These are phyloP conservation scores for Orestias chungarensis DNA, from an alignment of 2,797 vertebrate species.

Conservation along the genomic window DNA sequence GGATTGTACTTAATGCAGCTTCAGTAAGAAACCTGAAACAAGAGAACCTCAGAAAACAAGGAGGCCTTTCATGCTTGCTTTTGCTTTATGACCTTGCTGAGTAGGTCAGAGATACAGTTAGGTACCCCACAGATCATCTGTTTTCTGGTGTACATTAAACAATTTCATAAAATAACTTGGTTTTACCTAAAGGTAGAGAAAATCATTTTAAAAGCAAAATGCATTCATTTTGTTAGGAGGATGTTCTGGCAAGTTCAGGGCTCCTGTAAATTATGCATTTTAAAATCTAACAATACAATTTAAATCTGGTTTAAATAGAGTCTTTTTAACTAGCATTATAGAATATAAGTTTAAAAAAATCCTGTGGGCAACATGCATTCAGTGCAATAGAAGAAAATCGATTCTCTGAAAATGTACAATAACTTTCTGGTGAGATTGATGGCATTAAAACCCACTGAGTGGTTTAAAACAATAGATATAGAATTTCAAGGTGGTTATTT, in stretches of 20 bases:
- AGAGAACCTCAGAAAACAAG: constrained; percentile 68
- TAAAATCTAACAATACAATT: not conserved
- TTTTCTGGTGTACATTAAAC: constrained; percentile 7
- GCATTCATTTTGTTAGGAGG: constrained; percentile 37
- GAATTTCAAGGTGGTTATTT: too few relatives aligned
- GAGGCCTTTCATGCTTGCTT: constrained; percentile 60
- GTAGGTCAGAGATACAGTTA: constrained; percentile 23
- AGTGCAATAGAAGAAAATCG: not conserved
- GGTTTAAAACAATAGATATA: not conserved
- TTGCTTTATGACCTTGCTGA: constrained; percentile 32
- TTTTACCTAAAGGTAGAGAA: constrained; percentile 4
- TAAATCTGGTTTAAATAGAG: not conserved
- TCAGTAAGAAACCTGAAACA: constrained; percentile 48
- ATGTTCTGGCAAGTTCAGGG: constrained; percentile 18
- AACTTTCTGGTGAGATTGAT: not conserved
- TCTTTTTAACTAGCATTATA: not conserved
- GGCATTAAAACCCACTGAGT: not conserved
- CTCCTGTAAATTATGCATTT: not conserved
- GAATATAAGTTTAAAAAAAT: not conserved
- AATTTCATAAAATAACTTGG: not conserved
- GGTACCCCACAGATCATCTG: constrained; percentile 9
- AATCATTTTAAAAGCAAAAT: not conserved
- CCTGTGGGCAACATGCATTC: not conserved
- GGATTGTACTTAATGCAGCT: constrained; percentile 38
- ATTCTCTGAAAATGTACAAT: not conserved